These are phyloP conservation scores for Sphaerodactylus townsendi DNA, from an alignment of 2,113 vertebrate genomes.

Conservation along the genomic window DNA sequence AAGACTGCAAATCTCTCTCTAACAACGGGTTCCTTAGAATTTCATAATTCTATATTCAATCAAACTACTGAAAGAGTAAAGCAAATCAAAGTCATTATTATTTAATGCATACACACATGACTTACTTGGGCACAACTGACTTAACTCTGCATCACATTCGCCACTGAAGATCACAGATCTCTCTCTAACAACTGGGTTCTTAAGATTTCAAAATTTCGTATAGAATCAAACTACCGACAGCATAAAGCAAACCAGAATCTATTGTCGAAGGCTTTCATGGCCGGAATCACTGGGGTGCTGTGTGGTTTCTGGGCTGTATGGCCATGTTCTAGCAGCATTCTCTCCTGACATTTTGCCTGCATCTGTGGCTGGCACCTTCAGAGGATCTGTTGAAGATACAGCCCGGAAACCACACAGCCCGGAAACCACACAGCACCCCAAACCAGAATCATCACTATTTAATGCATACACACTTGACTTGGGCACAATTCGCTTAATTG, in stretches of 20 bases:
- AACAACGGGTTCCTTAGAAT: not conserved
- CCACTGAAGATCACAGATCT: not conserved
- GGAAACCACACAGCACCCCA: too few species aligned
- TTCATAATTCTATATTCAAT: not conserved
- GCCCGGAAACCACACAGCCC: too few species aligned
- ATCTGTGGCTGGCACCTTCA: too few species aligned
- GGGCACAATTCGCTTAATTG: not conserved
- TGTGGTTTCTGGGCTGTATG: too few species aligned
- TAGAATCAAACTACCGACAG: not conserved
- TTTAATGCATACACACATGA: not conserved
- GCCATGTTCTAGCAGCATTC: too few species aligned
- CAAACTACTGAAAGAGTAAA: not conserved
- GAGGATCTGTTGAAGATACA: too few species aligned
- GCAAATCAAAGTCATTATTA: not conserved
- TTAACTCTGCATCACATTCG: too few species aligned
- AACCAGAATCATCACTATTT: not conserved
- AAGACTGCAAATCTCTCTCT: not conserved
- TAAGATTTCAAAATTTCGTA: not conserved
- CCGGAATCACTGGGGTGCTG: too few species aligned
- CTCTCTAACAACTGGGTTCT: not conserved
- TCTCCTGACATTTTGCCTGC: too few species aligned
- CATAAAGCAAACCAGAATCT: not conserved
- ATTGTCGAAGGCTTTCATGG: too few species aligned
- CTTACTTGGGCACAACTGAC: not conserved
- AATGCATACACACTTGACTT: not conserved